Evolutionary conservation across 2,797 vertebrate species (phyloP).

Genomic region (Characodon lateralis): DNA sequence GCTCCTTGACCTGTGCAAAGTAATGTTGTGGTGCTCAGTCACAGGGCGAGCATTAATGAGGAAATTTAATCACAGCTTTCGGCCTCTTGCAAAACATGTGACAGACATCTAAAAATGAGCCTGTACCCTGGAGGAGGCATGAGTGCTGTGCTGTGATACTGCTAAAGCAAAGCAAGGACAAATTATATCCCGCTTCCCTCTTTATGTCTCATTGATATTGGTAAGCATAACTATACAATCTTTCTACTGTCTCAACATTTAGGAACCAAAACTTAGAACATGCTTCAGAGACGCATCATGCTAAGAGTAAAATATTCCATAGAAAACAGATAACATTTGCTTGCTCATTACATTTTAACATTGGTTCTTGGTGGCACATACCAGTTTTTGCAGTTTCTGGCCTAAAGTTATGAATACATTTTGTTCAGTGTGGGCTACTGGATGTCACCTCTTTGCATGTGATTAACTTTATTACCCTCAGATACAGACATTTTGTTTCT

Average conservation of each 20-base stretch:
- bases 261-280: constrained; percentile 8
- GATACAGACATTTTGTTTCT: not conserved
- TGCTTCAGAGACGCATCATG: constrained; percentile 21
- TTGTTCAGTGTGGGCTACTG: not conserved
- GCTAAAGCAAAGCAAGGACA: constrained; percentile 21
- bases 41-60: constrained; percentile 61
- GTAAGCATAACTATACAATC: constrained; percentile 15
- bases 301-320: constrained; percentile 11
- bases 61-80: constrained; percentile 66
- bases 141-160: constrained; percentile 26
- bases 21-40: constrained; percentile 47
- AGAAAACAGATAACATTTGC: constrained; percentile 22
- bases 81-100: constrained; percentile 51
- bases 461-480: not conserved
- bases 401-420: too few species aligned
- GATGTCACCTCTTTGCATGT: not conserved
- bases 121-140: constrained; percentile 14
- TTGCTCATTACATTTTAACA: not conserved
- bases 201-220: constrained; percentile 20
- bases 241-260: constrained; percentile 3
- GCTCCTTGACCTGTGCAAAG: constrained; percentile 64
- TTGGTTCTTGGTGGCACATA: not conserved
- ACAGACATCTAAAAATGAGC: constrained; percentile 50
- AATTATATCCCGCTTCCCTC: constrained; percentile 25
- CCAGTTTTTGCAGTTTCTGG: not conserved